Base-by-base conservation (phyloP, 1,140 invertebrate genomes). In the Listronotus oregonensis region DNA sequence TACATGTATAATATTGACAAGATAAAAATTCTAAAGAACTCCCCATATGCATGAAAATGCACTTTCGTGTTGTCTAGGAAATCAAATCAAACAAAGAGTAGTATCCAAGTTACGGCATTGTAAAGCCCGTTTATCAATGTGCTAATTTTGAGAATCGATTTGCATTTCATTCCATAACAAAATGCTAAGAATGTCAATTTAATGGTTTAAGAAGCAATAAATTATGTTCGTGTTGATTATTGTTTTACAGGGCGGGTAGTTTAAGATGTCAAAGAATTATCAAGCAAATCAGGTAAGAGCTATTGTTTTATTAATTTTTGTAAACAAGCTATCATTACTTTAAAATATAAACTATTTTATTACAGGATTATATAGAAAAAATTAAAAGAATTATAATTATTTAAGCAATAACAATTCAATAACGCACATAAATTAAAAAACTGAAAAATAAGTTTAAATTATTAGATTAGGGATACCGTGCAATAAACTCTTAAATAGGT, bases 181-280 rank as follows among this genome's bases (percentile, higher is more conserved):
- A 37, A 37, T 37, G 8, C 34, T 1, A 10, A 9, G 34, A 37
- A 4, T 37, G 11, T 7, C 21, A 27, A 27, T 3, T 27, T 27
- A 8, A 37, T 37, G 9, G 18, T 50, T 12, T 8, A 15, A 18
- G n/a, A 46, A 46, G 6, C 17, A 39, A 3, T 55, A 39, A 37
- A n/a, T 40, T 15, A n/a, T 14, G 31, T 12, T 55, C 39, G 14
- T 55, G n/a, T 34, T 21, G 39, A 14, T 14, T 6, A 12, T 9
- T 5, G 11, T 11, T 57, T 15, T 57, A 32, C n/a, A 21, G 10
- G 18, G 34, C 18, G 39, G 1, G 12, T 17, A 55, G 10, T 55
- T 6, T 37, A 52, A 43, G 37, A 65, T 65, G 63, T 65, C 63
- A 12, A 65, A 46, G 34, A 65, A 65, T 65, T 65, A 32, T 43